Percentiles rank a stretch among this genome's conserved stretches.
Evolutionary conservation across 2,797 vertebrate species (phyloP).

Genomic region (Sciurus carolinensis): DNA sequence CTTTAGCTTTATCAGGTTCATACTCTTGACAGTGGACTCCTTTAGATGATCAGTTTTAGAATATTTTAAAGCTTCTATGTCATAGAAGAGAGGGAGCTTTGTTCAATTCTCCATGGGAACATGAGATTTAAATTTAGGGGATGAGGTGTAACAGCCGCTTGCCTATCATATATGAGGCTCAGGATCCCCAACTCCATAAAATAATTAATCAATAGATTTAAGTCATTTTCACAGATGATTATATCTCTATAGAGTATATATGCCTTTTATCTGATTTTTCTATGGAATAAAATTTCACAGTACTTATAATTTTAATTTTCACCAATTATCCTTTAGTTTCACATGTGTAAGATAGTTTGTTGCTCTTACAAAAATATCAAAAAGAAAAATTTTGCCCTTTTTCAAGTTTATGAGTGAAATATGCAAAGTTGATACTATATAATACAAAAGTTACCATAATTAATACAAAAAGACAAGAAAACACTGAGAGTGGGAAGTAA

Average conservation of each 20-base stretch:
- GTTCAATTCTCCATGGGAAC: background rate
- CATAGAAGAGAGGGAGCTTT: background rate
- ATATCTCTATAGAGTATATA: conserved; percentile 19
- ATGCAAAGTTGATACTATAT: conserved; percentile 1
- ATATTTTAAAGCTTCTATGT: background rate
- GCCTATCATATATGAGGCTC: background rate
- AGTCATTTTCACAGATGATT: background rate
- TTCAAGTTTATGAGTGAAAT: conserved; percentile 27
- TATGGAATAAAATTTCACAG: conserved; percentile 12
- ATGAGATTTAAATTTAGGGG: background rate
- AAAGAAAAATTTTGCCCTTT: conserved; percentile 40
- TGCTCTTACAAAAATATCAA: conserved; percentile 41
- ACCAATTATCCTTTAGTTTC: conserved; percentile 21
- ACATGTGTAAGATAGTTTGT: background rate
- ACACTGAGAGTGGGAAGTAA: background rate
- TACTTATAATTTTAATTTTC: conserved; percentile 49
- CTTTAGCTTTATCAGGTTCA: background rate
- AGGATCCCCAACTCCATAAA: background rate
- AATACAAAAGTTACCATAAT: background rate
- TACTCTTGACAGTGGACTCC: background rate
- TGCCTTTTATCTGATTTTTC: conserved; percentile 33
- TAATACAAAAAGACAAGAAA: conserved; percentile 74
- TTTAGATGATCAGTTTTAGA: conserved; percentile 34
- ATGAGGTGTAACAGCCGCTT: background rate
- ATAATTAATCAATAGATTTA: background rate